Conservation (phyloP, 2,113 vertebrate genomes). For the Lepus timidus region DNA sequence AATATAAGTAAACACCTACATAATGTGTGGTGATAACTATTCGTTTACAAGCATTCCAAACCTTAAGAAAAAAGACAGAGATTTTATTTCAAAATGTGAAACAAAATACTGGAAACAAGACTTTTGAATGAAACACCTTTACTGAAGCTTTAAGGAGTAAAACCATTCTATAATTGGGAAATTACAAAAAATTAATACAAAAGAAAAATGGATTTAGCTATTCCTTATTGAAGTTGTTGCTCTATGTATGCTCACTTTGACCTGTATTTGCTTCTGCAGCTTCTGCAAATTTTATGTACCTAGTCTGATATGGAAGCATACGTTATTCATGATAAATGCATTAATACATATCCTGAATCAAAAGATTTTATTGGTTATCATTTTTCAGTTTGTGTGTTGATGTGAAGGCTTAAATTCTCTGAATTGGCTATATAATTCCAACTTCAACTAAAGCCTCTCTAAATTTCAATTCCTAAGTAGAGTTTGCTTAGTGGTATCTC, state of each 20-base stretch:
- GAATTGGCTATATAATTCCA: conserved; percentile 42
- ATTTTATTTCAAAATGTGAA: neutral
- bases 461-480: conserved; percentile 34
- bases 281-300: conserved; percentile 17
- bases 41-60: neutral
- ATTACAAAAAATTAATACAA: neutral
- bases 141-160: conserved; percentile 15
- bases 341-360: conserved; percentile 38
- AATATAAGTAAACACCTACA: neutral
- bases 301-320: neutral
- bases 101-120: conserved; percentile 19
- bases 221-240: neutral
- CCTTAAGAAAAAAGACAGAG: neutral
- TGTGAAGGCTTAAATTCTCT: neutral
- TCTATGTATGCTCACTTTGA: neutral
- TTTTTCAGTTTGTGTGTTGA: conserved; percentile 36
- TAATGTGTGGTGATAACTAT: neutral
- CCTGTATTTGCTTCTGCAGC: neutral
- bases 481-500: conserved; percentile 25
- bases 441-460: conserved; percentile 40
- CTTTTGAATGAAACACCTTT: neutral
- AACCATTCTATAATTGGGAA: neutral
- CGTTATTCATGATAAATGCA: neutral
- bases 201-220: neutral
- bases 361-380: conserved; percentile 37